These are phyloP conservation scores for Allobates femoralis DNA, from an alignment of 2,797 vertebrate species.

Conservation along the genomic window DNA sequence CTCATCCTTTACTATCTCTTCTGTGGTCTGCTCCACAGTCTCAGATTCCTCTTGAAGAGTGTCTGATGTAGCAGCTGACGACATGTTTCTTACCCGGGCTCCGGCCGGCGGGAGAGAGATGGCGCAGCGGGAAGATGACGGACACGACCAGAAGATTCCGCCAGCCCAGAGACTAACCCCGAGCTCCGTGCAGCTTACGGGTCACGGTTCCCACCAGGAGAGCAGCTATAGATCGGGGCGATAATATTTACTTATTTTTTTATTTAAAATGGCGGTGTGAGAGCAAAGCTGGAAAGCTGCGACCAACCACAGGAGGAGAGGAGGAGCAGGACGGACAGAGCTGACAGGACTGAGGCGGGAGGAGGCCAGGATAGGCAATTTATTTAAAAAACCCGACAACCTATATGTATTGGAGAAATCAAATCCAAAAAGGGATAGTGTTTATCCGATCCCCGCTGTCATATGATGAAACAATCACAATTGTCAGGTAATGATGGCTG, in stretches of 20 bases:
- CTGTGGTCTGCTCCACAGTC: not conserved
- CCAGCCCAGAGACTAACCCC: not conserved
- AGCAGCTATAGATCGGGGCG: not conserved
- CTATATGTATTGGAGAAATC: too few species aligned
- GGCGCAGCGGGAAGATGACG: conserved; percentile 2
- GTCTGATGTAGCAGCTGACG: conserved; percentile 30
- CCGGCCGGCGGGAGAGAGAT: not conserved
- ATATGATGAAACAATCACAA: too few species aligned
- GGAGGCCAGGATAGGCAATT: too few species aligned
- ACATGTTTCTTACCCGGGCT: conserved; percentile 42
- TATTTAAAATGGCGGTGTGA: conserved; percentile 63
- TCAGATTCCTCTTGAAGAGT: conserved; percentile 46
- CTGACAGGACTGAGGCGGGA: not conserved
- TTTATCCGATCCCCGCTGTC: too few species aligned
- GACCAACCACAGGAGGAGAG: conserved; percentile 58
- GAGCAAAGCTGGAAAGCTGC: conserved; percentile 57
- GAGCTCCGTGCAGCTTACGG: not conserved
- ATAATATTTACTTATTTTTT: conserved; percentile 47
- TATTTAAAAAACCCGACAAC: too few species aligned
- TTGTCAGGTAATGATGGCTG: too few species aligned
- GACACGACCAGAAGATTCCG: not conserved
- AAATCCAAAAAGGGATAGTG: too few species aligned
- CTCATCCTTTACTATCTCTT: conserved; percentile 40
- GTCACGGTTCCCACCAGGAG: not conserved
- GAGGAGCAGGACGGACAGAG: conserved; percentile 24